Conservation (phyloP, 2,888 invertebrate genomes). For the Amaurobius ferox region DNA sequence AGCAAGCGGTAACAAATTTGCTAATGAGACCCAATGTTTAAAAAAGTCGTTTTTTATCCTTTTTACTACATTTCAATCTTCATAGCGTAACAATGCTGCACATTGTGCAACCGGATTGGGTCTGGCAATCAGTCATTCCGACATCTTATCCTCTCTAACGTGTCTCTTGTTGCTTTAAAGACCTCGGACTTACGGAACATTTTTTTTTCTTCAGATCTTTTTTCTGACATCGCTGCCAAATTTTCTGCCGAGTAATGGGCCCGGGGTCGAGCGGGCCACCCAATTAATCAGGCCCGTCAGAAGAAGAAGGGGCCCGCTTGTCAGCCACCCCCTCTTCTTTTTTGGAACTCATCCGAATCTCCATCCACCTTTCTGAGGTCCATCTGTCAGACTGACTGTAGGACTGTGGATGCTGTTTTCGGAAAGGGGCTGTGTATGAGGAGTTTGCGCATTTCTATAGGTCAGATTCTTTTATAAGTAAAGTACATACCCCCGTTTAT, state of each 20-base stretch:
- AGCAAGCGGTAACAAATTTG: too few relatives aligned
- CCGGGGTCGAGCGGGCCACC: constrained; percentile 33
- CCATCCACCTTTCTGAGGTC: constrained; percentile 7
- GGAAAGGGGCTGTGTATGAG: too few relatives aligned
- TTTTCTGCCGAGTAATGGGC: constrained; percentile 44
- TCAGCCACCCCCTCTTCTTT: constrained; percentile 9
- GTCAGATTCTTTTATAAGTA: too few relatives aligned
- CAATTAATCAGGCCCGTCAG: constrained; percentile 52
- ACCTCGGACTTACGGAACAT: constrained; percentile 35
- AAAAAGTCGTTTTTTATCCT: background rate
- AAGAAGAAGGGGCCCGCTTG: constrained; percentile 31
- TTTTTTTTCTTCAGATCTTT: constrained; percentile 24
- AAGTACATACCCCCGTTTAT: too few relatives aligned
- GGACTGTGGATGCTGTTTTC: too few relatives aligned
- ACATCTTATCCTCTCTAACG: constrained; percentile 12
- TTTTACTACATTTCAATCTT: background rate
- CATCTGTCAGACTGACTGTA: background rate
- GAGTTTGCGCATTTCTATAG: too few relatives aligned
- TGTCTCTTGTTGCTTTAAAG: constrained; percentile 35
- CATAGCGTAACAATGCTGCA: constrained; percentile 15
- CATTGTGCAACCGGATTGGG: constrained; percentile 15
- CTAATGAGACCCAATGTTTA: background rate
- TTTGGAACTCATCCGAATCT: constrained; percentile 53
- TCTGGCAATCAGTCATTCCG: constrained; percentile 19
- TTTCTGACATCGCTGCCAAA: constrained; percentile 43